Evolutionary conservation across 2,113 vertebrate genomes (phyloP).

Genomic region (Synodontis membranacea): DNA sequence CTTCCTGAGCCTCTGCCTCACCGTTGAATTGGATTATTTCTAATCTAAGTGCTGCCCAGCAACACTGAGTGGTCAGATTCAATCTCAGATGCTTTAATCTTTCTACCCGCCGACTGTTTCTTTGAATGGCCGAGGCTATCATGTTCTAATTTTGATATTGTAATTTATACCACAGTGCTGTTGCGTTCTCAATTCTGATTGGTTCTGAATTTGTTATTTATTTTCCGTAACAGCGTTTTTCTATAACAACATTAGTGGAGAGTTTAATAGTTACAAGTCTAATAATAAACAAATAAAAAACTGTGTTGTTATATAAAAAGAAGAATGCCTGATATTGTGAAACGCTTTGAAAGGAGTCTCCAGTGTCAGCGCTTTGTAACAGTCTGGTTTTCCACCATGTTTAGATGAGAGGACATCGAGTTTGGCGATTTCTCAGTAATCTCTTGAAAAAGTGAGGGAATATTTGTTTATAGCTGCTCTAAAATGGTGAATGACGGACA

Average conservation of each 20-base stretch:
- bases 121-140: background rate
- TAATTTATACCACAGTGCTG: background rate
- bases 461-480: background rate
- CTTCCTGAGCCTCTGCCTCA: conserved; percentile 12
- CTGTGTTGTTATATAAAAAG: background rate
- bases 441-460: background rate
- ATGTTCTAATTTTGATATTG: background rate
- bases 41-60: conserved; percentile 44
- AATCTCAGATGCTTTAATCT: conserved; percentile 40
- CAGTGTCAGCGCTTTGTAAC: background rate
- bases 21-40: conserved; percentile 43
- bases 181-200: background rate
- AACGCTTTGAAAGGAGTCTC: background rate
- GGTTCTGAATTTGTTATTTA: background rate
- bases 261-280: background rate
- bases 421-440: background rate
- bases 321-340: background rate
- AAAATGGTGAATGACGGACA: background rate
- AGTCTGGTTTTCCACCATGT: background rate
- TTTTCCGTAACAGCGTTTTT: background rate
- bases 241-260: background rate
- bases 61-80: conserved; percentile 3
- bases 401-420: background rate
- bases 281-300: background rate
- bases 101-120: background rate